These are phyloP conservation scores for Eupelmus urozonus DNA, from an alignment of 2,888 invertebrate genomes.

Conservation along the genomic window DNA sequence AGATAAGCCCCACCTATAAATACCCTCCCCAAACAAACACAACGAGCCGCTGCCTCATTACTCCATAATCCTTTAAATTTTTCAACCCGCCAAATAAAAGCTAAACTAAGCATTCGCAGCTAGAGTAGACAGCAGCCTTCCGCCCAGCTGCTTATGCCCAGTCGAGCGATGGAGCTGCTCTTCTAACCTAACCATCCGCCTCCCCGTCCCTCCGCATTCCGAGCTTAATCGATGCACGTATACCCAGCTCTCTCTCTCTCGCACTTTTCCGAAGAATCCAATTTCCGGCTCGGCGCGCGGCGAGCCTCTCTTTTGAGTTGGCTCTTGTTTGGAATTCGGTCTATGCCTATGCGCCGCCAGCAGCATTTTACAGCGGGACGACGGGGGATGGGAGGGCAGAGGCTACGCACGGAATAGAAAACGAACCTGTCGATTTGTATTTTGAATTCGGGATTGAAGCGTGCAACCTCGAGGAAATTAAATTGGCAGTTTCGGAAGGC, in stretches of 20 bases:
- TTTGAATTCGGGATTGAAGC: constrained; percentile 41
- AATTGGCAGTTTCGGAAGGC: constrained; percentile 12
- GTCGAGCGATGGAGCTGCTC: no score
- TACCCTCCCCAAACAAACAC: no score
- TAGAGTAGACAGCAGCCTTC: no score
- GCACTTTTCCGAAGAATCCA: constrained; percentile 53
- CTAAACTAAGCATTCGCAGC: no score
- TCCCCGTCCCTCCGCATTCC: constrained; percentile 23
- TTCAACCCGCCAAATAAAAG: no score
- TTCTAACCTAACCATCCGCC: background rate
- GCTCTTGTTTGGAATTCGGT: constrained; percentile 46
- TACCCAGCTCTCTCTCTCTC: background rate
- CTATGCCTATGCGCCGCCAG: constrained; percentile 37
- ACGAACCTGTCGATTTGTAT: constrained; percentile 44
- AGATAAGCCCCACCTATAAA: no score
- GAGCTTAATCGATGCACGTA: constrained; percentile 48
- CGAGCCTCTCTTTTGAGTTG: constrained; percentile 38
- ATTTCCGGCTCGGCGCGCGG: constrained; percentile 41
- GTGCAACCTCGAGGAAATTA: constrained; percentile 24
- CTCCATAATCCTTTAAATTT: no score
- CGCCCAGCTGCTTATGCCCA: no score
- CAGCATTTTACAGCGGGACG: no score
- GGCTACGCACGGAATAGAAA: constrained; percentile 45
- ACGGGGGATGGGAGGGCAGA: background rate
- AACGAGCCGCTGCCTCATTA: no score